Percentiles rank a stretch among this genome's conserved stretches.
These are phyloP conservation scores for Lasioglossum leucozonium DNA, from an alignment of 2,888 invertebrate species.

Conservation along the genomic window DNA sequence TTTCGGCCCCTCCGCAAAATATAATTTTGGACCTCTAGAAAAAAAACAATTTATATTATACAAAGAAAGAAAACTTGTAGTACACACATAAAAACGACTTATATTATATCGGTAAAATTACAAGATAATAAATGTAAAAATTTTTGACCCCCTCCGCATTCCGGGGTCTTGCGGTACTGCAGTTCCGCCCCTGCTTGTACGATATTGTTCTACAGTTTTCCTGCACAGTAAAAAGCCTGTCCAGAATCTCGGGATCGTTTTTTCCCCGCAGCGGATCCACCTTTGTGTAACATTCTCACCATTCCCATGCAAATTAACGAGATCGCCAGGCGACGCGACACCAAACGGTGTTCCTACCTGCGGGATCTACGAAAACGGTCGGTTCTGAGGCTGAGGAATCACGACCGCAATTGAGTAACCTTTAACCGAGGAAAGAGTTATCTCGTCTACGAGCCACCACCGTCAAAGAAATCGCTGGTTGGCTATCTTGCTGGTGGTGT, in stretches of 20 bases:
- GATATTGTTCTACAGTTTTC: not conserved
- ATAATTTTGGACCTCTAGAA: too few relatives aligned
- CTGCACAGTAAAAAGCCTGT: not conserved
- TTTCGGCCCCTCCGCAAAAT: too few relatives aligned
- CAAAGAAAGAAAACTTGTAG: too few relatives aligned
- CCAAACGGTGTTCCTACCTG: constrained; percentile 62
- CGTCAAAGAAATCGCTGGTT: constrained; percentile 41
- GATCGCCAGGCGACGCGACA: constrained; percentile 43
- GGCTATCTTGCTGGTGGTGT: constrained; percentile 10
- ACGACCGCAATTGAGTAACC: constrained; percentile 63
- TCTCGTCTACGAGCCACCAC: constrained; percentile 35
- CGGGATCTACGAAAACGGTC: constrained; percentile 50
- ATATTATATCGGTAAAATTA: too few relatives aligned
- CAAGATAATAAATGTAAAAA: too few relatives aligned
- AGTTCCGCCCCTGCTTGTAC: too few relatives aligned
- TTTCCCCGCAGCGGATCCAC: constrained; percentile 26
- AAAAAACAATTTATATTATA: too few relatives aligned
- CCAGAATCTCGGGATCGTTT: constrained; percentile 21
- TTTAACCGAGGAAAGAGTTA: constrained; percentile 59
- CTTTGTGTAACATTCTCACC: constrained; percentile 75
- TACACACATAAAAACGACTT: too few relatives aligned
- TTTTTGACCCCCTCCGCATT: too few relatives aligned
- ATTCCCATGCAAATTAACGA: constrained; percentile 78
- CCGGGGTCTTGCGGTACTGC: too few relatives aligned
- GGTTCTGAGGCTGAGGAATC: constrained; percentile 45